Base-by-base conservation (phyloP, 2,888 invertebrate genomes). In the Julus scandinavius region DNA sequence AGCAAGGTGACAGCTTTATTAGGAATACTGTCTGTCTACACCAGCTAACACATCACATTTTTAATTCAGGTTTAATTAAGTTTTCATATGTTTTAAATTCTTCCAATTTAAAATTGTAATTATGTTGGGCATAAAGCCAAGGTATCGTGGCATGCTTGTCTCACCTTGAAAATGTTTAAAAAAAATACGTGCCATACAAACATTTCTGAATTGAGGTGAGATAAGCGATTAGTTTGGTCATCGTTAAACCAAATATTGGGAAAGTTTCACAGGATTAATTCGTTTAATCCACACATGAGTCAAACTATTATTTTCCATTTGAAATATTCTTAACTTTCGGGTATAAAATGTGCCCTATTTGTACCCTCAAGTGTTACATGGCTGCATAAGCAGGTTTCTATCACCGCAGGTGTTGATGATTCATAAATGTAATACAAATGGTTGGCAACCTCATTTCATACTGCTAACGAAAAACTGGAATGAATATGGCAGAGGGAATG, bases 301-400 rank as follows among this genome's bases (percentile, higher is more conserved):
- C 72, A 72, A 72, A 72, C 29, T 72, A 11, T 72, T 11, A 40
- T 40, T 29, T 80, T 38, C 15, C 9, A 13, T 4, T 15, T 80
- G 29, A 38, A 80, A 38, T 80, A 80, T 38, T 80, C 80, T 38
- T 13, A 15, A 38, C 11, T 15, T 38, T 13, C 15, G 38, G 11
- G 15, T 38, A 80, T 38, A 38, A 80, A 80, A 38, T 80, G 38
- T 80, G 80, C 13, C 80, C 80, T 40, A 80, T 80, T 80, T 80
- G 15, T 38, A 38, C 38, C 38, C 80, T 15, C 38, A 80, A 38
- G 80, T 80, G 80, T 13, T 80, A 80, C 38, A 15, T 9, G 80
- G 80, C 80, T 80, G 80, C 38, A 80, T 80, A 80, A 80, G 80
- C 80, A 80, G 80, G 80, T 80, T 80, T 80, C 13, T 80, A 80